Evolutionary conservation across 2,797 vertebrate species (phyloP).

Genomic region (Argentina silus): DNA sequence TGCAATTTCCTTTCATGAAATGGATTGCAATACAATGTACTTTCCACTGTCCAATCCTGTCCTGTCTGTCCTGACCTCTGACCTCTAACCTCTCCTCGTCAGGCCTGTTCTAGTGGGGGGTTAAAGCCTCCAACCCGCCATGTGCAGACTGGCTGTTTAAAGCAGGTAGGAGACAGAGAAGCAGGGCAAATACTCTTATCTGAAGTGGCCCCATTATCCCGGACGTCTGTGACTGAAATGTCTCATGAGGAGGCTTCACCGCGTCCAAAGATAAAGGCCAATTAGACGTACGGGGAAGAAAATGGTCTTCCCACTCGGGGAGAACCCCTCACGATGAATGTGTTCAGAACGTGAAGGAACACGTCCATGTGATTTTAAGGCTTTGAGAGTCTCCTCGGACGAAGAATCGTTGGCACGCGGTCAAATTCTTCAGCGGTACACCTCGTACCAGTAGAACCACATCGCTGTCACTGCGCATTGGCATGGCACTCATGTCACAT

Average conservation of each 20-base stretch:
- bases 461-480: no score
- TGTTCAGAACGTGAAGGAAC: neutral
- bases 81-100: neutral
- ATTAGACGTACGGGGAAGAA: slow-evolving; percentile 58
- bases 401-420: no score
- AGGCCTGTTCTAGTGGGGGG: neutral
- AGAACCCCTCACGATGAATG: slow-evolving; percentile 69
- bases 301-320: slow-evolving; percentile 56
- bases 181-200: slow-evolving; percentile 36
- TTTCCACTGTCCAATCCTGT: neutral
- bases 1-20: no score
- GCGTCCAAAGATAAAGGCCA: slow-evolving; percentile 62
- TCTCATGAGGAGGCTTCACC: neutral
- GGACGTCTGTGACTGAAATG: neutral
- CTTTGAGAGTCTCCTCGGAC: no score
- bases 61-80: neutral
- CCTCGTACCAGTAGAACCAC: no score
- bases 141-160: slow-evolving; percentile 34
- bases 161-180: slow-evolving; percentile 19
- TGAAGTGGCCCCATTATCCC: slow-evolving; percentile 7
- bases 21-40: neutral
- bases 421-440: no score
- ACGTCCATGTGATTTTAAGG: no score
- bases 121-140: slow-evolving; percentile 3
- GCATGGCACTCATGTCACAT: no score